Base-by-base conservation (phyloP, 2,888 invertebrate species). In the Cryptosula pallasiana region DNA sequence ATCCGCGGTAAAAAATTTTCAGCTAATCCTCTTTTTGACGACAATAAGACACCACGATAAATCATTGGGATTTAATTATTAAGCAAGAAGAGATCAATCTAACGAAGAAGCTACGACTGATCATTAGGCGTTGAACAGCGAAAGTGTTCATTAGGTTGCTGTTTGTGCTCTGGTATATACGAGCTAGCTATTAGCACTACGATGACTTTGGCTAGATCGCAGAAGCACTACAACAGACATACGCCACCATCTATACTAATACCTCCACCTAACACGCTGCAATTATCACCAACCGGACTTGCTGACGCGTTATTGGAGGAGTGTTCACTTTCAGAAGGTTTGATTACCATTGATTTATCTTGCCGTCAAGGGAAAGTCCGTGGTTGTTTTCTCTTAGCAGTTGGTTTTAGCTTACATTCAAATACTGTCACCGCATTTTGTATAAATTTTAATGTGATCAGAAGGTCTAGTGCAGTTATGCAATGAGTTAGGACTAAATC, bases 121-220 rank as follows among this genome's bases (percentile, higher is more conserved):
- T 45, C 45, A 45, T 5, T 45, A 45, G 45, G 45, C 45, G 45
- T 20, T 45, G 45, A 45, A 20, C 9, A 45, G 45, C 9, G 45
- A 45, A 45, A 45, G 45, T 45, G 45, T 45, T 45, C 9, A 45
- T 45, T 13, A 5, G 45, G 20, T 45, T 13, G 5, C 45, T n/a
- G n/a, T n/a, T n/a, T n/a, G n/a, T n/a, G n/a, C n/a, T n/a, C n/a
- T n/a, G n/a, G n/a, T n/a, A 20, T 45, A 63, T 27, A 25, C 27
- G 27, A 5, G 63, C 63, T 63, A 63, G 63, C 63, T 32, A 63
- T 34, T 63, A 63, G 63, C 63, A 63, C 63, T 32, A 63, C 57
- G 63, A 63, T 63, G 63, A 63, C 63, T 63, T 63, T 63, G 63
- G 63, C 63, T 63, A 63, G 63, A 32, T 63, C 63, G 9, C 63